These are phyloP conservation scores for Lochmaea capreae DNA, from an alignment of 2,888 invertebrate species.

Conservation along the genomic window DNA sequence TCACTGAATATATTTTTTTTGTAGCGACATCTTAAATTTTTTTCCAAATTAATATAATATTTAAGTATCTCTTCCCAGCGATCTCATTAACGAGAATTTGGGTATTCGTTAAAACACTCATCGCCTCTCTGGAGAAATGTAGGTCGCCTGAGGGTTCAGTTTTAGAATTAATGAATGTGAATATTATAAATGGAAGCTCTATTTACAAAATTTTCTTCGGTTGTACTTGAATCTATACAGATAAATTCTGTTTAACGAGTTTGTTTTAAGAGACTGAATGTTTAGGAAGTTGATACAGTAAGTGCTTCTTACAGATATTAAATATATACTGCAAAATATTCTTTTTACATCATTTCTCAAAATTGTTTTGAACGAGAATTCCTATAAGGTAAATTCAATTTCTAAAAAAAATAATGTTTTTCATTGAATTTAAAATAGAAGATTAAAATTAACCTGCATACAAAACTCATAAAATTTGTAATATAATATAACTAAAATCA, in stretches of 20 bases:
- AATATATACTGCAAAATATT: background rate
- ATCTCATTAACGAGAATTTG: constrained; percentile 36
- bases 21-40: background rate
- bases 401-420: too few species aligned
- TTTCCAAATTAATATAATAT: constrained; percentile 12
- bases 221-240: background rate
- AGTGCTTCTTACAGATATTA: background rate
- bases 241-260: background rate
- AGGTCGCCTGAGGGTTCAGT: constrained; percentile 25
- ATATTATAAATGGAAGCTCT: constrained; percentile 16
- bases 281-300: background rate
- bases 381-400: too few species aligned
- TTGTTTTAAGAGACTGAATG: background rate
- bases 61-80: constrained; percentile 23
- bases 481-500: too few species aligned
- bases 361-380: too few species aligned
- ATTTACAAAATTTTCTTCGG: constrained; percentile 1
- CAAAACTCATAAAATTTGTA: too few species aligned
- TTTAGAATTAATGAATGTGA: constrained; percentile 39
- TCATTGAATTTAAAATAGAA: too few species aligned
- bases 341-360: background rate
- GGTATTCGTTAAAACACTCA: constrained; percentile 37
- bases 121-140: constrained; percentile 31
- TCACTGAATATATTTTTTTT: constrained; percentile 1
- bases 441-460: too few species aligned